Base-by-base conservation (phyloP, 2,113 vertebrate genomes). In the Poecilia latipinna region DNA sequence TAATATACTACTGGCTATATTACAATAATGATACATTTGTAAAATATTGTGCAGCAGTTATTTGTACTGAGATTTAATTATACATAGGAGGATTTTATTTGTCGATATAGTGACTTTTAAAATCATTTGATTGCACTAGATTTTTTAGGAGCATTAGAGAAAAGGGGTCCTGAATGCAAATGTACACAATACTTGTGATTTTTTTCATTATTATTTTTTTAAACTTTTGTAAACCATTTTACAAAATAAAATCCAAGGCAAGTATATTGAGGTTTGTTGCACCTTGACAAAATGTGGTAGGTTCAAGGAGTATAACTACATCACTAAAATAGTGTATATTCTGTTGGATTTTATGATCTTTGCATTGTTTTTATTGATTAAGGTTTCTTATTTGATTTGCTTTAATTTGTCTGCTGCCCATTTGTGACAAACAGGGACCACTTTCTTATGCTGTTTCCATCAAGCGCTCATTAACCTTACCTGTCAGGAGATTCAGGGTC, bases 401-500 rank as follows among this genome's bases (percentile, higher is more conserved):
- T 48, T 48, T 48, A 61, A 31, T 29, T 12, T 29, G 61, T 28
- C 28, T 62, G 61, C n/a, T 28, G 28, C 11, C 13, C 31, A 15
- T 28, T 29, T 6, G 28, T 62, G 26, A 66, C 12, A 12, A 67
- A 13, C 24, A 32, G 1, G 8, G 4, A 42, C 31, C 4, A 32
- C 32, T 65, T 31, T 62, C 24, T 51, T 48, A 2, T 48, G 26
- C 32, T 31, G 39, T 31, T 63, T 44, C 19, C 42, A 24, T 42
- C 22, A 17, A 29, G 32, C 6, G 24, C 64, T 44, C 3, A 19
- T 31, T 22, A 12, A 65, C 15, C 94, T 95, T 94, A 99, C 98
- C 98, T 95, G 81, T 94, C 92, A 39, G 95, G 92, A 0, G 98
- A 98, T 75, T 99, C 98, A 0, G 97, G 98, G 87, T 99, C 97